Evolutionary conservation across 2,113 vertebrate genomes (phyloP).

Genomic region (Cololabis saira): DNA sequence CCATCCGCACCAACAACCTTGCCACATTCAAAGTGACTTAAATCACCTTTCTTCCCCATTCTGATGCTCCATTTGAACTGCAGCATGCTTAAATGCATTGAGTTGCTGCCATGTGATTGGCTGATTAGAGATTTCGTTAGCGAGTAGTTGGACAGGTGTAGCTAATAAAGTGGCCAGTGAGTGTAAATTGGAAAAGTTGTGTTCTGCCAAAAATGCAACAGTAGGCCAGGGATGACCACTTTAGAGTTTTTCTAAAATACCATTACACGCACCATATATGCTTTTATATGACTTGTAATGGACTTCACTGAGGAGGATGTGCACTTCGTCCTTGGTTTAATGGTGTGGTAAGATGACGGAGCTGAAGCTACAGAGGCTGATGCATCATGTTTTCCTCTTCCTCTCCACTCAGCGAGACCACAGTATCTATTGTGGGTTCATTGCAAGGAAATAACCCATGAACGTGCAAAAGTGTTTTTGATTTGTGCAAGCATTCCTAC

Average conservation of each 20-base stretch:
- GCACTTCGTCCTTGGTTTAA: conserved; percentile 68
- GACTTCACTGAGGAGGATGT: conserved; percentile 51
- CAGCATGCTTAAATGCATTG: too few relatives aligned
- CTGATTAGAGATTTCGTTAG: too few relatives aligned
- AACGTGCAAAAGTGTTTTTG: conserved; percentile 39
- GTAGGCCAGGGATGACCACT: conserved; percentile 45
- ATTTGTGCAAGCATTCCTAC: conserved; percentile 31
- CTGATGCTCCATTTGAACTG: too few relatives aligned
- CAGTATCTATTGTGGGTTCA: conserved; percentile 14
- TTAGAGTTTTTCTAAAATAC: conserved; percentile 47
- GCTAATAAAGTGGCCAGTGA: too few relatives aligned
- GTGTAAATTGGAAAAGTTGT: too few relatives aligned
- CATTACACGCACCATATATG: conserved; percentile 61
- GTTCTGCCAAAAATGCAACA: conserved; percentile 38
- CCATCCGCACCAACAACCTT: too few relatives aligned
- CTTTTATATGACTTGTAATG: conserved; percentile 65
- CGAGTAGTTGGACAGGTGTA: too few relatives aligned
- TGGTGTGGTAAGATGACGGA: conserved; percentile 54
- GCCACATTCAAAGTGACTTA: too few relatives aligned
- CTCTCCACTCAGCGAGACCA: conserved; percentile 14
- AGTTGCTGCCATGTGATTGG: too few relatives aligned
- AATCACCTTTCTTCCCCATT: too few relatives aligned
- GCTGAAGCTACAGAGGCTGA: conserved; percentile 35
- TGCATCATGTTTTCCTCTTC: conserved; percentile 38
- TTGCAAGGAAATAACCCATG: conserved; percentile 32